Evolutionary conservation across 1,140 invertebrate genomes (phyloP).

Genomic region (Drosophila tropicalis): DNA sequence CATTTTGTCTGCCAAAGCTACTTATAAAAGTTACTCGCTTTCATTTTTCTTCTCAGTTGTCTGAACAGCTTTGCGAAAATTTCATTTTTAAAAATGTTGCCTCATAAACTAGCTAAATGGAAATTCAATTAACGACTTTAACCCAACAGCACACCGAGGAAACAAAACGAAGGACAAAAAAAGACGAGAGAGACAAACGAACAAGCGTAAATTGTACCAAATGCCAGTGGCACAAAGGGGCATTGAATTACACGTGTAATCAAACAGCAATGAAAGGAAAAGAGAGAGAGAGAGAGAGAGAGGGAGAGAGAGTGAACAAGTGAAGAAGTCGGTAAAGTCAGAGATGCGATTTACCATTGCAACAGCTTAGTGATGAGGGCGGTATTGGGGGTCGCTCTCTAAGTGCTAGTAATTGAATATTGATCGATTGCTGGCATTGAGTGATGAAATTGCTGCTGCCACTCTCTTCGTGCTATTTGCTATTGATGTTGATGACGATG

Average conservation of each 20-base stretch:
- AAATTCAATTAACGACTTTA: constrained; percentile 66
- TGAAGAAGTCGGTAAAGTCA: constrained; percentile 37
- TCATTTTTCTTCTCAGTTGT: constrained; percentile 63
- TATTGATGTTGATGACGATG: constrained; percentile 46
- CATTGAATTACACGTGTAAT: constrained; percentile 64
- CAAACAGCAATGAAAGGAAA: constrained; percentile 52
- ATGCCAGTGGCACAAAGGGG: constrained; percentile 27
- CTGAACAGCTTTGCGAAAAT: constrained; percentile 57
- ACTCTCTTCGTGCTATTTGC: constrained; percentile 15
- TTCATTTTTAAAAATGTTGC: constrained; percentile 65
- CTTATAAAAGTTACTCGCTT: constrained; percentile 60
- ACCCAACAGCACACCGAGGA: neutral
- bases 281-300: constrained; percentile 13
- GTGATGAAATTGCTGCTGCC: constrained; percentile 18
- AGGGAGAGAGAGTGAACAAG: constrained; percentile 31
- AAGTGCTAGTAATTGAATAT: constrained; percentile 45
- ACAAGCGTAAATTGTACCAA: constrained; percentile 6
- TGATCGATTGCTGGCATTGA: constrained; percentile 49
- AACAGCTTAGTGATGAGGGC: neutral
- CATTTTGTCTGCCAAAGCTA: constrained; percentile 12
- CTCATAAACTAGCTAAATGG: constrained; percentile 22
- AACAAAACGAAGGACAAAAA: neutral
- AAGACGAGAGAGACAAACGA: constrained; percentile 5
- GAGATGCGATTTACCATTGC: constrained; percentile 54
- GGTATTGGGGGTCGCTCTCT: neutral